Base-by-base conservation (phyloP, 2,888 invertebrate genomes). In the Cheiracanthium punctorium region DNA sequence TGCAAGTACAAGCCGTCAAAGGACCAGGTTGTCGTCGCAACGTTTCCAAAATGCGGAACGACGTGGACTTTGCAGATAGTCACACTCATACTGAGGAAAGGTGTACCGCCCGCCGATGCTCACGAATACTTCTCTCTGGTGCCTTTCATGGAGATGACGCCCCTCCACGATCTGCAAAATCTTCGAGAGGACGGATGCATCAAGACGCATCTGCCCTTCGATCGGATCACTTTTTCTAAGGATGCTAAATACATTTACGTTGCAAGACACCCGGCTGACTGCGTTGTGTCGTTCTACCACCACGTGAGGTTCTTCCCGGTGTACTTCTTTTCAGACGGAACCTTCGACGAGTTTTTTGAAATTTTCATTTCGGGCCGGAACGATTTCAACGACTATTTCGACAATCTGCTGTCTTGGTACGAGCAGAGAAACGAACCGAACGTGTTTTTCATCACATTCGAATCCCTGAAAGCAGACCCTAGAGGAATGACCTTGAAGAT, bases 201-300 rank as follows among this genome's bases (percentile, higher is more conserved):
- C 43, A 89, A 89, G 77, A 90, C 90, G 0, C 91, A 91, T 81
- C 89, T 91, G 0, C 91, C 90, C 1, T 88, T 87, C 70, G 70
- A 88, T 24, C 52, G 88, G n/a, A 43, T 88, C 29, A 88, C 87
- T 10, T 80, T 82, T 24, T 82, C 80, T 29, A n/a, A 65, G 8
- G 65, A 87, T 20, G 87, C 88, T 0, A 88, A 88, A 28, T 89
- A 89, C 76, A 90, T 93, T 43, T 93, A 92, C 88, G 90, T 93
- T 28, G 91, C 91, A 7, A 91, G 93, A 71, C 92, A 93, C 87
- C 92, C 92, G 0, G 92, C 92, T 87, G 93, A 93, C 89, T 90
- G 90, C 8, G 90, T 90, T 0, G 92, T 93, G 2, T 92, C 92
- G 0, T 92, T 90, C 80, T 92, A 90, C 89, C 91, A 92, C 89